Evolutionary conservation across 2,888 invertebrate genomes (phyloP).

Genomic region (Apodemia duryi): DNA sequence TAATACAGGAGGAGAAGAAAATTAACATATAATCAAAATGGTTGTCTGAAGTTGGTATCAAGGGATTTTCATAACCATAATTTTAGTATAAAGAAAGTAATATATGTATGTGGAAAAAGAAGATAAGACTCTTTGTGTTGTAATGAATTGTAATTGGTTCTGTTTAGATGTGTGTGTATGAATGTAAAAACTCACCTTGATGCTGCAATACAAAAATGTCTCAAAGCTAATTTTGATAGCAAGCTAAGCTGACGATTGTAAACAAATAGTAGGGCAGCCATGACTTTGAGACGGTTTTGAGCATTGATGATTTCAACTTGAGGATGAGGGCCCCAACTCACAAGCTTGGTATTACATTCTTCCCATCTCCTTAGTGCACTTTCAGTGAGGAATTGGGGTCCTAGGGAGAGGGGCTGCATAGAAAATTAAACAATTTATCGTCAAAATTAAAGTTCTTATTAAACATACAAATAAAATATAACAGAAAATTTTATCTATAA

Average conservation of each 20-base stretch:
- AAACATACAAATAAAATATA: too few relatives aligned
- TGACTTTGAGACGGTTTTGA: constrained; percentile 93
- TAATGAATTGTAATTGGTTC: too few relatives aligned
- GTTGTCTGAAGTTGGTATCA: too few relatives aligned
- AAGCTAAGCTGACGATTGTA: constrained; percentile 92
- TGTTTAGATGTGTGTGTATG: background rate
- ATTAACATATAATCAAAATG: too few relatives aligned
- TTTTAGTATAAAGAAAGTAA: too few relatives aligned
- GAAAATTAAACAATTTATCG: constrained; percentile 10
- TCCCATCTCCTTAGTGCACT: constrained; percentile 92
- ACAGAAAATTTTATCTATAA: too few relatives aligned
- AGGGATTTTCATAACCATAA: too few relatives aligned
- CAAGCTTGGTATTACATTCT: constrained; percentile 91
- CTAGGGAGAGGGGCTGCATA: constrained; percentile 84
- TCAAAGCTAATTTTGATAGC: constrained; percentile 86
- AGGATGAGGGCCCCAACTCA: constrained; percentile 94
- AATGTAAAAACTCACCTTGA: constrained; percentile 79
- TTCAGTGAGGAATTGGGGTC: constrained; percentile 89
- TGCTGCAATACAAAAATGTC: constrained; percentile 89
- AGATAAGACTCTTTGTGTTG: too few relatives aligned
- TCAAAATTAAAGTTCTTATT: background rate
- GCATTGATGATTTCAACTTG: constrained; percentile 94
- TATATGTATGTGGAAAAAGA: too few relatives aligned
- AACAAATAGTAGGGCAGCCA: constrained; percentile 92
- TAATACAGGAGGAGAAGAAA: too few relatives aligned